Percentiles rank a stretch among this genome's conserved stretches.
phyloP scores from a whole-genome alignment of 2,888 invertebrate genomes.

The Philopedon plagiatum region DNA sequence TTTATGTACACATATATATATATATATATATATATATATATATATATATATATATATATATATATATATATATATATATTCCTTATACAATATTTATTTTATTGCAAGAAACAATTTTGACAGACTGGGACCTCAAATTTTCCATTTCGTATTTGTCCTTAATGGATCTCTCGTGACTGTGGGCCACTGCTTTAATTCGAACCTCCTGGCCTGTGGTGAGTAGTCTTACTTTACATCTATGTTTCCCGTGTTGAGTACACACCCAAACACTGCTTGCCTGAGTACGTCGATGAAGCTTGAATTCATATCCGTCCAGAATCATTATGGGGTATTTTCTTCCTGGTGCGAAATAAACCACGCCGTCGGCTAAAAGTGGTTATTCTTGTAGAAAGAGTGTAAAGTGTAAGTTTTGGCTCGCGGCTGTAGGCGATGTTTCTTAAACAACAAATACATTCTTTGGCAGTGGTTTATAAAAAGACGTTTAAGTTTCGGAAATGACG shows the following conservation, averaged over 20 bases:
- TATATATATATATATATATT: too few species aligned
- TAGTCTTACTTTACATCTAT: constrained; percentile 25
- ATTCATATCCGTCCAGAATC: constrained; percentile 42
- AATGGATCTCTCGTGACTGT: constrained; percentile 25
- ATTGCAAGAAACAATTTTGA: not conserved
- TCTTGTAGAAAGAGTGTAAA: too few species aligned
- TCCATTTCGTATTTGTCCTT: constrained; percentile 22
- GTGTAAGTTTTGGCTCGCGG: too few species aligned
- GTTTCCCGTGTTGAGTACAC: constrained; percentile 17
- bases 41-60: too few species aligned
- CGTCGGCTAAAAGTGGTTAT: constrained; percentile 25
- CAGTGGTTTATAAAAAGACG: too few species aligned
- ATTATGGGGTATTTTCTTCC: constrained; percentile 43
- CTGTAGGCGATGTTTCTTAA: too few species aligned
- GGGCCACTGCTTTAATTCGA: constrained; percentile 27
- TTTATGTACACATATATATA: too few species aligned
- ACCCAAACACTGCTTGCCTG: constrained; percentile 16
- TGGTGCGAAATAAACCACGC: constrained; percentile 28
- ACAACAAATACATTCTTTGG: too few species aligned
- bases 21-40: too few species aligned
- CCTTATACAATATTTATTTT: not conserved
- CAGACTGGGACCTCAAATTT: not conserved
- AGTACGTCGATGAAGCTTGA: constrained; percentile 10
- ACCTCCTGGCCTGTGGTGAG: constrained; percentile 20
- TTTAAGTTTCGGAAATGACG: too few species aligned